phyloP scores from a whole-genome alignment of 35 echinoderm and acorn worm species.

The Apostichopus californicus region DNA sequence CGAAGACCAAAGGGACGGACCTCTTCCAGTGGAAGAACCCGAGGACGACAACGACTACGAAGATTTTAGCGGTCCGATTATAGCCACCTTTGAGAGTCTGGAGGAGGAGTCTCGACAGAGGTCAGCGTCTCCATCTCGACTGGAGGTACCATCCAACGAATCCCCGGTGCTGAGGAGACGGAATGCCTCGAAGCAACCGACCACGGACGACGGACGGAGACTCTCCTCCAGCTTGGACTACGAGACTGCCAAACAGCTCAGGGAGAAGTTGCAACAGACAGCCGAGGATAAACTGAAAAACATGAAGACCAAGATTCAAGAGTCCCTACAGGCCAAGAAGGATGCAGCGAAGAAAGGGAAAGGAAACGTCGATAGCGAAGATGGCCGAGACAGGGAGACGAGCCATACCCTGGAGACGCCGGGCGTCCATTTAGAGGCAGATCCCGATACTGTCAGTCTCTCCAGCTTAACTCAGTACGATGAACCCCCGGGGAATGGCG shows the following conservation, averaged over 20 bases:
- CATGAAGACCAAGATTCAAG: conserved; percentile 70
- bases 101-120: conserved; percentile 60
- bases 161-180: conserved; percentile 69
- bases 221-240: conserved; percentile 84
- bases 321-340: conserved; percentile 57
- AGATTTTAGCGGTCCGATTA: conserved; percentile 84
- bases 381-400: background rate
- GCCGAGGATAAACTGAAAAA: conserved; percentile 66
- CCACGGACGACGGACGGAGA: conserved; percentile 67
- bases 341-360: conserved; percentile 2
- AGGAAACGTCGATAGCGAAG: background rate
- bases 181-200: conserved; percentile 56
- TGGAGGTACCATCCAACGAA: conserved; percentile 71
- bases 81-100: conserved; percentile 60
- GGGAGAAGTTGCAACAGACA: conserved; percentile 43
- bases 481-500: background rate
- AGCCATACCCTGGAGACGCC: background rate
- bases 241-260: conserved; percentile 65
- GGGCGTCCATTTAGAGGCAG: conserved; percentile 30
- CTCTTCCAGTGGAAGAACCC: conserved; percentile 43
- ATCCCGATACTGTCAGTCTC: conserved; percentile 79
- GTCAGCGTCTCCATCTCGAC: conserved; percentile 26
- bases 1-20: conserved; percentile 42
- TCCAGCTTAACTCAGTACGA: conserved; percentile 67
- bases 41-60: conserved; percentile 90